Evolutionary conservation across 2,888 invertebrate genomes (phyloP), one percentile per base, ranked within the genome.

Genomic region (Acanthosepion pharaonis): DNA sequence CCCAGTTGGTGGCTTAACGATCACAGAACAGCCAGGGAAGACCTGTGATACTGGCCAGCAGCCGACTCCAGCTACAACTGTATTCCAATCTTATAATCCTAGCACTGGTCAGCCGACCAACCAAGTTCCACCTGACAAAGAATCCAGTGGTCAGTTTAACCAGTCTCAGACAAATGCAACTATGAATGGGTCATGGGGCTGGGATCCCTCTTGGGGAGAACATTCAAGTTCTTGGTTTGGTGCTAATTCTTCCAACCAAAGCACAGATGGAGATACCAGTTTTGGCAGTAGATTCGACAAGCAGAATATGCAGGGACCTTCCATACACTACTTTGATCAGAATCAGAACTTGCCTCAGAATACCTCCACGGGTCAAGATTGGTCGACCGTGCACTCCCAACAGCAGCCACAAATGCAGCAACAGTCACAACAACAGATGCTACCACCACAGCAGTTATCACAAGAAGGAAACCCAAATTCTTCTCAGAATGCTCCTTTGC

Each of bases 101-200:
- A 93, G 53, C 49, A 28, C 49, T 51, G 93, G n/a, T 33, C 93
- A 93, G 93, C 93, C 93, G 28, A 53, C 93, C 20, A 93, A 93
- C 28, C 93, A 93, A 53, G 93, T 93, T 49, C 93, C 93, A 51
- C 93, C 93, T 28, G 93, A 93, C n/a, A 93, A 93, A 93, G 51
- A 93, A 42, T 93, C 93, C 53, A 53, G 49, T n/a, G 53, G n/a
- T 53, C 93, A 93, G 28, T 49, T 93, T 42, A 93, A 28, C 33
- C 48, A 23, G 33, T 28, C 93, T 15, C n/a, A 93, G 11, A n/a
- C 51, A 25, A 93, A 93, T 93, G 53, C 49, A n/a, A 93, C 93
- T 53, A 53, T 93, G n/a, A 93, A 93, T 93, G 93, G 93, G 6
- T 42, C 51, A 8, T 93, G 93, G 93, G 93, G 53, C 28, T 53